phyloP scores from a whole-genome alignment of 2,113 vertebrate genomes.

The Mohoua ochrocephala region DNA sequence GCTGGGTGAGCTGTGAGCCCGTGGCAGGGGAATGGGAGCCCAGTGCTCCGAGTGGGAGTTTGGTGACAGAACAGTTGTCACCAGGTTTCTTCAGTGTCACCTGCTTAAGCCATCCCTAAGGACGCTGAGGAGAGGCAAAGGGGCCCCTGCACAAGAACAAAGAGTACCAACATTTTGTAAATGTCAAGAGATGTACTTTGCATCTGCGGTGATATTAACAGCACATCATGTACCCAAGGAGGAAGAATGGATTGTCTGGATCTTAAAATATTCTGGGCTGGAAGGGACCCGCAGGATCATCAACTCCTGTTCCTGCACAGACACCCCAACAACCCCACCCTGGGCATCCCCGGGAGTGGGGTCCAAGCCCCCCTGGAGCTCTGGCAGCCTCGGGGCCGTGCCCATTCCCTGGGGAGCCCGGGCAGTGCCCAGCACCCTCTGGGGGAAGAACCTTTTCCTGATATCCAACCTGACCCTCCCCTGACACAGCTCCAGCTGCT shows the following conservation, averaged over 20 bases:
- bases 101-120: background rate
- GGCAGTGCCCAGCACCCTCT: background rate
- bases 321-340: background rate
- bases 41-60: background rate
- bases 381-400: background rate
- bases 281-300: background rate
- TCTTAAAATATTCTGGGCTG: background rate
- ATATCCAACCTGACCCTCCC: accelerated
- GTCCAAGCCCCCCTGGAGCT: background rate
- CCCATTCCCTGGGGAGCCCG: background rate
- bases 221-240: background rate
- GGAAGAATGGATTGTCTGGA: background rate
- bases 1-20: background rate
- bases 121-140: background rate
- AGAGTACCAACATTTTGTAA: background rate
- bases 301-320: background rate
- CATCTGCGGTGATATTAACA: background rate
- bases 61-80: background rate
- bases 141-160: background rate
- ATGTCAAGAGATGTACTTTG: constrained; percentile 15
- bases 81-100: background rate
- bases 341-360: accelerated
- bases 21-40: background rate
- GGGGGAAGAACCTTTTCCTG: background rate
- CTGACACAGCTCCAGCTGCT: accelerated